A percentile compares a stretch with the other conserved stretches of the same genome.
Evolutionary conservation across 2,113 vertebrate genomes (phyloP).

Genomic region (Corvus moneduloides): DNA sequence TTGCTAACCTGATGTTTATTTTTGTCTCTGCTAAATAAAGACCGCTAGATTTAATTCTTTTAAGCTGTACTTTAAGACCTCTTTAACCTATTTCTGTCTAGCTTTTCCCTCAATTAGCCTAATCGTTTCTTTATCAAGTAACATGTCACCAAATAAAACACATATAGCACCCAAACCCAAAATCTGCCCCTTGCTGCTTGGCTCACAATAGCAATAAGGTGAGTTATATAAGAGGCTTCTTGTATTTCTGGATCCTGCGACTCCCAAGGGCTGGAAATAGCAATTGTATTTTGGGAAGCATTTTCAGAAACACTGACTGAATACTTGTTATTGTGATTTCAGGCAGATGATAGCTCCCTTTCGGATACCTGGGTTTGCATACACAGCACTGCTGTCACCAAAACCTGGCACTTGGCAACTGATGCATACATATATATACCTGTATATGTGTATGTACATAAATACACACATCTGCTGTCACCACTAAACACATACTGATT

Average conservation of each 20-base stretch:
- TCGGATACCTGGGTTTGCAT: neutral
- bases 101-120: slow-evolving; percentile 63
- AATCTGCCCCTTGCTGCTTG: neutral
- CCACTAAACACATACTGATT: neutral
- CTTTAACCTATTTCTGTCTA: slow-evolving; percentile 66
- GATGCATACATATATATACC: neutral
- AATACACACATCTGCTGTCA: neutral
- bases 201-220: slow-evolving; percentile 19
- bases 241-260: slow-evolving; percentile 25
- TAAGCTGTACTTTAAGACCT: slow-evolving; percentile 49
- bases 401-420: neutral
- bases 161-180: neutral
- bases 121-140: slow-evolving; percentile 55
- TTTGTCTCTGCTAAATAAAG: slow-evolving; percentile 60
- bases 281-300: slow-evolving; percentile 32
- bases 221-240: neutral
- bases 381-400: neutral
- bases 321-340: neutral
- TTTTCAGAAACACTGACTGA: slow-evolving; percentile 38
- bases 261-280: slow-evolving; percentile 40
- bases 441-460: neutral
- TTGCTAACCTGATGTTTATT: slow-evolving; percentile 46
- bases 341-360: neutral
- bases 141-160: slow-evolving; percentile 30
- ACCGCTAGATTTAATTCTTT: slow-evolving; percentile 42